Base-by-base conservation (phyloP, 1,140 invertebrate species). In the Acyrthosiphon pisum region DNA sequence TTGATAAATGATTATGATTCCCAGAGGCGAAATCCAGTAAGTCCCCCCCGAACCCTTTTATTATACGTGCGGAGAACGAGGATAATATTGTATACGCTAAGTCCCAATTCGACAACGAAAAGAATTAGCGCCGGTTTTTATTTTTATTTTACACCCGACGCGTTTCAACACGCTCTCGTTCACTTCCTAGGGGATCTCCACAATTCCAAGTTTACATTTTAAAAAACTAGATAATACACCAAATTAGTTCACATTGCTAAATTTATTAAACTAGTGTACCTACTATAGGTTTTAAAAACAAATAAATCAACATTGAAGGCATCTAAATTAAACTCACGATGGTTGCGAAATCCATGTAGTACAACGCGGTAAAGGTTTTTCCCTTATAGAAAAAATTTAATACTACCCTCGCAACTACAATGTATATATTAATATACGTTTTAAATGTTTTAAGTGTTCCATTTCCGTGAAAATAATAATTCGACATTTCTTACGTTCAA, bases 1-100 rank as follows among this genome's bases (percentile, higher is more conserved):
- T 44, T 90, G 89, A 90, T 68, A 90, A 90, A 90, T 90, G 89
- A 90, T 60, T 53, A 44, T 37, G 50, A 41, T 89, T 60, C 89
- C 53, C 89, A 18, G 11, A 41, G 26, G 89, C 35, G 26, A 60
- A 23, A 90, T 48, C 22, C 87, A 56, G 48, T 37, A 14, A 56
- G 4, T 37, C 20, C 50, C 20, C 50, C 46, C 48, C 9, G 20
- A 9, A 6, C 86, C 48, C 35, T 89, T 41, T 56, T 89, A 7
- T 46, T 46, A 76, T 76, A 76, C 14, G 14, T 18, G 14, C 8
- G 87, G 48, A 53, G 18, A 46, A n/a, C 26, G 35, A 22, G 26
- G n/a, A 1, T 35, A n/a, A 37, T 41, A 41, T 41, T 50, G 86
- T 35, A 50, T 50, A 11, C 6, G 26, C 6, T 4, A 30, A 37